Evolutionary conservation across 2,888 invertebrate genomes (phyloP), one percentile per base, ranked within the genome.

Genomic region (Melangyna quadrimaculata): DNA sequence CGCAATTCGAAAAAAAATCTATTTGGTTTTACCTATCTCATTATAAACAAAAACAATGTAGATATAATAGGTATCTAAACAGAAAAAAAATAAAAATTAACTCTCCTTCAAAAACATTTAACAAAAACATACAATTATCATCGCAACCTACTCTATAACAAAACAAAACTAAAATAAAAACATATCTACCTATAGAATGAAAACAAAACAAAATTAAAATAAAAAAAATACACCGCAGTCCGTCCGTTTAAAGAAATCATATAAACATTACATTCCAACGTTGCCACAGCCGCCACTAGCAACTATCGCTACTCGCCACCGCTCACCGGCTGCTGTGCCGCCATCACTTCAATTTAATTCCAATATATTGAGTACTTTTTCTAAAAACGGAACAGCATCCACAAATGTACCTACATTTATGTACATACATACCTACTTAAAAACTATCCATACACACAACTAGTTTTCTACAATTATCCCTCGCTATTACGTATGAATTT

Each of bases 311-410:
- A 48, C 48, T 27, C 24, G 10, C 43, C 63, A 17, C 22, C 77
- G 69, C 37, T 17, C 57, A 14, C 61, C 51, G 40, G 14, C 59
- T 61, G 24, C 43, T 27, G 10, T 40, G 48, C 24, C 35, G 51
- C 53, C 86, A 51, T 81, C 86, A 86, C 81, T 86, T 80, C 73
- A 78, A 86, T 86, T 80, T 86, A 73, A 86, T 86, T 86, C 81
- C 86, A 72, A 86, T 81, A 81, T 81, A 81, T 78, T 84, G 80
- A 84, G 84, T 84, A 75, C 67, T 84, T 84, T n/a, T 86, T 81
- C 81, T 81, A 81, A 81, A 86, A 86, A 86, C 81, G 77, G 86
- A 81, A 86, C 86, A 63, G 74, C 75, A 53, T 75, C 81, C 70
- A 81, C 67, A 73, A 63, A 57, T 73, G 69, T 32, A 67, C 59